Conservation (phyloP, 2,113 vertebrate species). For the Scytalopus superciliaris region DNA sequence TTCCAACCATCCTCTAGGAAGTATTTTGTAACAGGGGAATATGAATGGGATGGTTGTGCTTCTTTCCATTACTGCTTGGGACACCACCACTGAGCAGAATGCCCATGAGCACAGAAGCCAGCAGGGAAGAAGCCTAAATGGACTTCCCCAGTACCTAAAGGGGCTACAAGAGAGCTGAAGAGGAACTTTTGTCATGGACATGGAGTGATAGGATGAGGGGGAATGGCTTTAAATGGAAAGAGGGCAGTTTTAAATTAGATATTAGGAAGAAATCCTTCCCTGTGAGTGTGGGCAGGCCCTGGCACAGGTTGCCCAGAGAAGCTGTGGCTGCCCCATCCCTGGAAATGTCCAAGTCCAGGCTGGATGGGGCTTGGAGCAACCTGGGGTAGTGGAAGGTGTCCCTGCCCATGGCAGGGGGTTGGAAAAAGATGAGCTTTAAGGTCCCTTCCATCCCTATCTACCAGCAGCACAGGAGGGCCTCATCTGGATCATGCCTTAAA, state of each 20-base stretch:
- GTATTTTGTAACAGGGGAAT: neutral
- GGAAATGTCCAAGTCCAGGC: neutral
- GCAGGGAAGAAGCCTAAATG: neutral
- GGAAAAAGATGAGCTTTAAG: neutral
- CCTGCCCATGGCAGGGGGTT: neutral
- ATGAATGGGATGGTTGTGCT: neutral
- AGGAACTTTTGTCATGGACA: neutral
- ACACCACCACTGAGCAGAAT: neutral
- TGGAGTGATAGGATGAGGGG: neutral
- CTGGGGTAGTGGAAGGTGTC: neutral
- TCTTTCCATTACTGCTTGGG: neutral
- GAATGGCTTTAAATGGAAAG: neutral
- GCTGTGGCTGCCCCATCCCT: neutral
- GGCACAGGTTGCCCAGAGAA: neutral
- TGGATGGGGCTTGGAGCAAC: rapidly evolving
- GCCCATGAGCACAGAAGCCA: neutral
- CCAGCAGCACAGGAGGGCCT: neutral
- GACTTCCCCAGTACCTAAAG: neutral
- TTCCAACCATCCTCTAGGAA: neutral
- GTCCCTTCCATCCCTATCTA: neutral
- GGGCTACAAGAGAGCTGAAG: neutral
- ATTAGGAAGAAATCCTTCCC: neutral
- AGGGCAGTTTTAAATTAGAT: neutral
- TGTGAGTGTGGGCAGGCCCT: rapidly evolving
- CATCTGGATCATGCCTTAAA: neutral